Conservation (phyloP, 1,140 invertebrate genomes). For the Cydia amplana region DNA sequence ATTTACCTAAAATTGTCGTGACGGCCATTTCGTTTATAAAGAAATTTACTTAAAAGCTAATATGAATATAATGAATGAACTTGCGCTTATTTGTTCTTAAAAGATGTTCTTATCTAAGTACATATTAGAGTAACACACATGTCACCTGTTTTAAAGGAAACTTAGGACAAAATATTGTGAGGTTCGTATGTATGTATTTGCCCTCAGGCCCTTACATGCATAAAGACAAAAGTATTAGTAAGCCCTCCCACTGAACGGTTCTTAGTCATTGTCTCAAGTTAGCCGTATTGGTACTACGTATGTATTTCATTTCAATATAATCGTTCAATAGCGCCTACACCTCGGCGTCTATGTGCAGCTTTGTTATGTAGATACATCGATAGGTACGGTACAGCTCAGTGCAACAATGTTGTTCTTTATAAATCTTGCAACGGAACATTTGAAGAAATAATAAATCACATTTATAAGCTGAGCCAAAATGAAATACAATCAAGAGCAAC, state of each 20-base stretch:
- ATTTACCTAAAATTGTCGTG: not conserved
- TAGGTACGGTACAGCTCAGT: slow-evolving; percentile 42
- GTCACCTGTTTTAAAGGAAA: not conserved
- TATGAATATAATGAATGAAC: no score
- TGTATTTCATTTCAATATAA: slow-evolving; percentile 66
- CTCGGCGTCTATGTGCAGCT: slow-evolving; percentile 41
- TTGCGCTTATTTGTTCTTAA: no score
- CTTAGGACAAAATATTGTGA: not conserved
- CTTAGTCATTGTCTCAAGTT: slow-evolving; percentile 62
- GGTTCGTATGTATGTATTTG: slow-evolving; percentile 46
- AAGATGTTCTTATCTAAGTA: not conserved
- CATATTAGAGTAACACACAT: no score
- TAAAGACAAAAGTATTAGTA: slow-evolving; percentile 47
- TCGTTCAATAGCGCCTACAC: slow-evolving; percentile 62
- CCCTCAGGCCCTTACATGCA: slow-evolving; percentile 37
- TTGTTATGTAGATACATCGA: slow-evolving; percentile 32
- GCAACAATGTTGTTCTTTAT: slow-evolving; percentile 10
- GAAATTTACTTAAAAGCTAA: no score
- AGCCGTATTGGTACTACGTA: slow-evolving; percentile 44
- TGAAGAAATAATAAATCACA: slow-evolving; percentile 5
- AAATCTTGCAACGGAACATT: slow-evolving; percentile 1
- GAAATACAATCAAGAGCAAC: not conserved
- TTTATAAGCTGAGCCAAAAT: not conserved
- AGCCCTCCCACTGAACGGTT: slow-evolving; percentile 63
- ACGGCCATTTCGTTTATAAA: not conserved